Evolutionary conservation across 2,797 vertebrate species (phyloP).

Genomic region (Mormyrops attenuatus): DNA sequence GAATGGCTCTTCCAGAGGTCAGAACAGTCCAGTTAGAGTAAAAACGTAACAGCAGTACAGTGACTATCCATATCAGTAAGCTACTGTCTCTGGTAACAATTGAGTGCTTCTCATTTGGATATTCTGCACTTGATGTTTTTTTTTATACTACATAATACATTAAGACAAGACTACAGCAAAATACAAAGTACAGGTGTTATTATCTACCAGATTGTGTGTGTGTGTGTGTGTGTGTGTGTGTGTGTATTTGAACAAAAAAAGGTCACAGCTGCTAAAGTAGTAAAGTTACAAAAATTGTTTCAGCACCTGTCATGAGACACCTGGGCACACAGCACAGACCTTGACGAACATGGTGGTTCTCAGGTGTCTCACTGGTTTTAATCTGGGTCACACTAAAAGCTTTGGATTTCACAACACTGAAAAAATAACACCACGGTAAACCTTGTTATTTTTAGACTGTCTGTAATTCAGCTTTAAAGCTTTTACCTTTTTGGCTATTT

Average conservation of each 20-base stretch:
- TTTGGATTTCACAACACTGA: background rate
- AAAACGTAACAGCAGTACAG: background rate
- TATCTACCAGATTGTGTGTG: background rate
- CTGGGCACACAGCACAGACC: background rate
- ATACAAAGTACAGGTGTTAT: background rate
- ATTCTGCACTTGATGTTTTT: background rate
- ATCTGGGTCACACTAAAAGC: background rate
- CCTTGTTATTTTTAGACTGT: background rate
- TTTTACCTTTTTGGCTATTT: background rate
- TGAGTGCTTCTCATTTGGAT: background rate
- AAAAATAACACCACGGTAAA: background rate
- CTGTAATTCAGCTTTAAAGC: background rate
- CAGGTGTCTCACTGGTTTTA: background rate
- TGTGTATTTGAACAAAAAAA: background rate
- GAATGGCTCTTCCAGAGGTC: conserved; percentile 24
- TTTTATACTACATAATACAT: background rate
- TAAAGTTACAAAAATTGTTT: background rate
- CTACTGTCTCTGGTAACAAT: background rate
- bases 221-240: background rate
- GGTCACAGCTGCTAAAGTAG: background rate
- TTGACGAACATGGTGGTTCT: background rate
- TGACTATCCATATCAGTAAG: conserved; percentile 32
- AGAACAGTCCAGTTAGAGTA: background rate
- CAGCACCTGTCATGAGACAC: background rate
- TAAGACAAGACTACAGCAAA: background rate